Base-by-base conservation (phyloP, 1,140 invertebrate genomes). In the Cryptotermes secundus region DNA sequence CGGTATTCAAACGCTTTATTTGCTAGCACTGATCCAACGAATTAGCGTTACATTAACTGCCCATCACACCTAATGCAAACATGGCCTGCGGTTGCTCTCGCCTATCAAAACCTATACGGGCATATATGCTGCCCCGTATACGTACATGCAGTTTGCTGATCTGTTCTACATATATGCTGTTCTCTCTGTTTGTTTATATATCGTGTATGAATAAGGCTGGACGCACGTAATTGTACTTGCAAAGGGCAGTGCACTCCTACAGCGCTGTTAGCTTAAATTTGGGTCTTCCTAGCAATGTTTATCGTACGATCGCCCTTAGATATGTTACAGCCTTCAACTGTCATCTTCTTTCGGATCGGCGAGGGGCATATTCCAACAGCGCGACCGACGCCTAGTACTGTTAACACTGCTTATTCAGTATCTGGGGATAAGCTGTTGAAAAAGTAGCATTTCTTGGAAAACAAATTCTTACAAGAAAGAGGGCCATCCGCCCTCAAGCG, bases 41-140 rank as follows among this genome's bases (percentile, higher is more conserved):
- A 72, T 72, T 72, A 72, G 59, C 59, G 59, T 72, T 72, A 72
- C 59, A 72, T 72, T 72, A 72, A 72, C 59, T 72, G 59, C n/a
- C 59, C 59, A 72, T 72, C 59, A 72, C 59, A 72, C 59, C 59
- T 72, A 72, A 72, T 72, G 59, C 59, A 72, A 72, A 72, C 59
- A 72, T 72, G 59, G 59, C 59, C n/a, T 72, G 59, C n/a, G 59
- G 59, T 72, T n/a, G 26, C 59, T 72, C 59, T 72, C 59, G 59
- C 59, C 59, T 31, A 72, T 72, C 59, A 72, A 72, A 72, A 72
- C 59, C 59, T 72, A 72, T 72, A n/a, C 59, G 59, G 59, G 59
- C 59, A 72, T 72, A 72, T 72, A 72, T 72, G 59, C 59, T 72
- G 59, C 59, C n/a, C 59, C 59, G 59, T 72, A 72, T 72, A 72